Evolutionary conservation across 2,797 vertebrate species (phyloP).

Genomic region (Mallotus villosus): DNA sequence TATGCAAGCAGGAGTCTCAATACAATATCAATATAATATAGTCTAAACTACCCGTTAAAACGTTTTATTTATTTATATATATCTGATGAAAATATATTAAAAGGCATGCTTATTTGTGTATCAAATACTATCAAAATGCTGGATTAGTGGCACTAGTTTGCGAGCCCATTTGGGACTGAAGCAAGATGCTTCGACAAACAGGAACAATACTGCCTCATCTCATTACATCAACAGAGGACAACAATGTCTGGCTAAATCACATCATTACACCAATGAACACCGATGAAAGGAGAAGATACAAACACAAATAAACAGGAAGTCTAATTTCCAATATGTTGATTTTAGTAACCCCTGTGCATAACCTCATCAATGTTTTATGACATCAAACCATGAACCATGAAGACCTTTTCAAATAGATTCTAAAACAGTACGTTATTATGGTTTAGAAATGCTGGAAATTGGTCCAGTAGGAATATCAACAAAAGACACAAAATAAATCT

Average conservation of each 20-base stretch:
- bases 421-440: conserved; percentile 42
- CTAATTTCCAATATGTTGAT: conserved; percentile 37
- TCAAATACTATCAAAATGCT: conserved; percentile 43
- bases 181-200: conserved; percentile 58
- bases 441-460: conserved; percentile 57
- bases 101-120: conserved; percentile 16
- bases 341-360: conserved; percentile 32
- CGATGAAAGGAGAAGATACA: conserved; percentile 54
- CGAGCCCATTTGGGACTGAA: conserved; percentile 51
- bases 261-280: conserved; percentile 30
- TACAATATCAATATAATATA: no score
- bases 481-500: conserved; percentile 22
- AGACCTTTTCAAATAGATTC: conserved; percentile 58
- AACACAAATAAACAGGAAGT: conserved; percentile 49
- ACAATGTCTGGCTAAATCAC: conserved; percentile 59
- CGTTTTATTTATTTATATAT: neutral
- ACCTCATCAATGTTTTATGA: conserved; percentile 32
- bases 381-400: conserved; percentile 55
- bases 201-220: conserved; percentile 49
- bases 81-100: neutral
- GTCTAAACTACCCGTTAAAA: no score
- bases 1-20: no score
- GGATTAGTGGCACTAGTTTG: conserved; percentile 40
- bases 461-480: conserved; percentile 43
- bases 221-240: conserved; percentile 59